Conservation (phyloP, 2,888 invertebrate species). For the Neoascia interrupta region DNA sequence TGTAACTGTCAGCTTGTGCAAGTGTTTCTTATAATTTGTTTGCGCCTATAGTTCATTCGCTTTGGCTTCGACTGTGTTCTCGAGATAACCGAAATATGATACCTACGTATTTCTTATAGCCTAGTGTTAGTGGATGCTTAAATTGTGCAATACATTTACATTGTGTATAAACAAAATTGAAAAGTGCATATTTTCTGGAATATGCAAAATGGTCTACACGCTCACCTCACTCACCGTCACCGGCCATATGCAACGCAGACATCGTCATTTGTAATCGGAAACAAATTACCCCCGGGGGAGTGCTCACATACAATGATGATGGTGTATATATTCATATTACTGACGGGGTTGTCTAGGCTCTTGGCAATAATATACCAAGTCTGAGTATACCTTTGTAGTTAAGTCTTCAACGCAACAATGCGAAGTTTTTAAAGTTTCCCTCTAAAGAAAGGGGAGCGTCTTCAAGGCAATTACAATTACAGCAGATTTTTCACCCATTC, state of each 20-base stretch:
- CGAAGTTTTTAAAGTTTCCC: slow-evolving; percentile 38
- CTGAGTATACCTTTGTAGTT: too few species aligned
- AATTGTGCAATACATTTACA: too few species aligned
- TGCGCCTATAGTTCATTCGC: background rate
- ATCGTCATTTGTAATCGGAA: slow-evolving; percentile 14
- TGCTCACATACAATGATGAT: too few species aligned
- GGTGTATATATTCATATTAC: too few species aligned
- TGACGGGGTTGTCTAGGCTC: too few species aligned
- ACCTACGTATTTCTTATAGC: slow-evolving; percentile 23
- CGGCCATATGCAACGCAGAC: slow-evolving; percentile 21
- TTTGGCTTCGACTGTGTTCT: background rate
- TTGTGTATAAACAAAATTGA: too few species aligned
- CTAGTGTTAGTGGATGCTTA: too few species aligned
- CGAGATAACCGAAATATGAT: slow-evolving; percentile 45
- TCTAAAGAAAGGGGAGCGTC: slow-evolving; percentile 38
- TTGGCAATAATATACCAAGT: too few species aligned
- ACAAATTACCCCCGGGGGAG: slow-evolving; percentile 46
- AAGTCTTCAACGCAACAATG: slow-evolving; percentile 63
- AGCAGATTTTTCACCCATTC: slow-evolving; percentile 37
- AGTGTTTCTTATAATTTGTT: background rate
- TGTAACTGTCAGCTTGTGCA: too few species aligned
- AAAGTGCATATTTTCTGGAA: too few species aligned
- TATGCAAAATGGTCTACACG: slow-evolving; percentile 12
- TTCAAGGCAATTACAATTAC: slow-evolving; percentile 55
- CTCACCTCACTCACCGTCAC: slow-evolving; percentile 4